These are phyloP conservation scores for Ophonus ardosiacus DNA, from an alignment of 2,888 invertebrate genomes.

Conservation along the genomic window DNA sequence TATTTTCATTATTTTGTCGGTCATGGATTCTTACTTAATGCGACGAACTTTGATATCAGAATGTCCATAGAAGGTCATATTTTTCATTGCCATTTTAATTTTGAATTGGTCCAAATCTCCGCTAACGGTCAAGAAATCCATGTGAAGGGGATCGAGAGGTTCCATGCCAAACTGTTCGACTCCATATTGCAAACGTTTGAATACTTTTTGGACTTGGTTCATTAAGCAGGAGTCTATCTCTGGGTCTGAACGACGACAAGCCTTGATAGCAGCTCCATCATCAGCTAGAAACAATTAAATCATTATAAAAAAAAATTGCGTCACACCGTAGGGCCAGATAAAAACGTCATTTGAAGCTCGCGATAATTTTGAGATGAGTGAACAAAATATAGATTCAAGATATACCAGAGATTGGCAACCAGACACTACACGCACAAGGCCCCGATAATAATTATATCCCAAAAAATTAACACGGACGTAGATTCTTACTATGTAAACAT, in stretches of 20 bases:
- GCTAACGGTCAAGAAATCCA: slow-evolving; percentile 49
- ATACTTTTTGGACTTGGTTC: slow-evolving; percentile 1
- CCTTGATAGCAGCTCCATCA: neutral
- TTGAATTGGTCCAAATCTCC: slow-evolving; percentile 42
- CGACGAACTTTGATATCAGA: neutral
- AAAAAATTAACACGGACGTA: too few relatives aligned
- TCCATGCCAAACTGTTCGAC: slow-evolving; percentile 20
- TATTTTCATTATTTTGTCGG: too few relatives aligned
- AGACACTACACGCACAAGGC: too few relatives aligned
- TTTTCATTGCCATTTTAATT: slow-evolving; percentile 58
- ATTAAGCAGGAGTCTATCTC: slow-evolving; percentile 36
- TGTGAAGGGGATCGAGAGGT: slow-evolving; percentile 33
- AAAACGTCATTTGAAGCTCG: too few relatives aligned
- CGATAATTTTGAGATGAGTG: too few relatives aligned
- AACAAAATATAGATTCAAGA: too few relatives aligned
- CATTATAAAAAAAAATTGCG: neutral
- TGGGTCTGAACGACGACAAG: slow-evolving; percentile 52
- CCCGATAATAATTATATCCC: too few relatives aligned
- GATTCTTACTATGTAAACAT: too few relatives aligned
- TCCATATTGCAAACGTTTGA: slow-evolving; percentile 19
- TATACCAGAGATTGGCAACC: too few relatives aligned
- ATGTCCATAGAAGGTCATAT: slow-evolving; percentile 40
- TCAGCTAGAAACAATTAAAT: slow-evolving; percentile 5
- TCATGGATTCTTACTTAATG: slow-evolving; percentile 51
- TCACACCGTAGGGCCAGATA: too few relatives aligned